Evolutionary conservation across 2,113 vertebrate species (phyloP).

Genomic region (Romanogobio albipinnatus): DNA sequence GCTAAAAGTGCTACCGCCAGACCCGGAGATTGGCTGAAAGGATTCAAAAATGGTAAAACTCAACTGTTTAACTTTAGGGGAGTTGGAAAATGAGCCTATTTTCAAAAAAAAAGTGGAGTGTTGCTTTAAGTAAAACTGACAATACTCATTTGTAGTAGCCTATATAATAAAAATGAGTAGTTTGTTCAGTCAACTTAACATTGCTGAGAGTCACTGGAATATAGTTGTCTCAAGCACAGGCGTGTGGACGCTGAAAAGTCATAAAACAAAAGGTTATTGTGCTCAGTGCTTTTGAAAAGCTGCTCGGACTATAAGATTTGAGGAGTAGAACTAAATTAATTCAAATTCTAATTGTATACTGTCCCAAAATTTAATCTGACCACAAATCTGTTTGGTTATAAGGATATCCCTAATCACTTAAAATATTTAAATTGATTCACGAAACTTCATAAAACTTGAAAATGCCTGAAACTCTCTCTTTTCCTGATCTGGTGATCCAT

Average conservation of each 20-base stretch:
- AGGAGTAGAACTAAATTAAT: neutral
- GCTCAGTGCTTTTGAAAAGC: neutral
- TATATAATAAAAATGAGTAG: too few species aligned
- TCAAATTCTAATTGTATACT: neutral
- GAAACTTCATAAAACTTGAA: neutral
- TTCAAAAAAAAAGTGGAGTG: too few species aligned
- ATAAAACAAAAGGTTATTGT: neutral
- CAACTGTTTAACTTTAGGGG: too few species aligned
- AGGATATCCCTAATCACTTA: neutral
- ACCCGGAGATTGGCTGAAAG: too few species aligned
- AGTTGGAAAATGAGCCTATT: too few species aligned
- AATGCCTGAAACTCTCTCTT: neutral
- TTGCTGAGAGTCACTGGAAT: neutral
- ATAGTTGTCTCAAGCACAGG: neutral
- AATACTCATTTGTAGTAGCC: too few species aligned
- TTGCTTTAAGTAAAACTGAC: too few species aligned
- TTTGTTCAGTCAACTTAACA: too few species aligned
- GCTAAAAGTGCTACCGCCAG: too few species aligned
- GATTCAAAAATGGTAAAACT: too few species aligned
- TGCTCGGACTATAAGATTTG: neutral
- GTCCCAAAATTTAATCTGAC: neutral
- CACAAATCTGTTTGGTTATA: neutral
- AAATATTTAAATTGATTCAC: too few species aligned
- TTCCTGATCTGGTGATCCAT: slow-evolving; percentile 2
- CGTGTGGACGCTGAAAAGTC: neutral